Conservation (phyloP, 2,888 invertebrate genomes). For the Lydus trimaculatus region DNA sequence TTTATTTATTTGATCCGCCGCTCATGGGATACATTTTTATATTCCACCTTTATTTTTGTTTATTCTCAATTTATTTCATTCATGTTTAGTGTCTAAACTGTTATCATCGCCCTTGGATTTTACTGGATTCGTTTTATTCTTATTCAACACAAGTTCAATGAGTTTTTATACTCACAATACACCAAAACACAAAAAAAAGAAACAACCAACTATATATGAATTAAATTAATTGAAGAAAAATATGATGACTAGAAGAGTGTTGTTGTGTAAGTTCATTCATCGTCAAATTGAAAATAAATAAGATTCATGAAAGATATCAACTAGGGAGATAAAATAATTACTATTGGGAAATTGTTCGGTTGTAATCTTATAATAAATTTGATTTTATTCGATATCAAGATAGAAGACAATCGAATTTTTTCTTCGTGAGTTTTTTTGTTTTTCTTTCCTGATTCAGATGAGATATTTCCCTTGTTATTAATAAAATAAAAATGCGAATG, state of each 20-base stretch:
- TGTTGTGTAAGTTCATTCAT: neutral
- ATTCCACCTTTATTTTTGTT: slow-evolving; percentile 12
- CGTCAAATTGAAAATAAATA: slow-evolving; percentile 37
- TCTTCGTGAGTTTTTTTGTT: too few relatives aligned
- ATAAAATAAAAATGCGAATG: neutral
- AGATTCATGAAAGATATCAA: slow-evolving; percentile 48
- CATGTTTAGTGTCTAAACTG: slow-evolving; percentile 18
- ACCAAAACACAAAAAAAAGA: neutral
- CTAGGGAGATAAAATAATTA: slow-evolving; percentile 55
- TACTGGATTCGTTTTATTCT: slow-evolving; percentile 17
- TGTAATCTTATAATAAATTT: slow-evolving; percentile 41
- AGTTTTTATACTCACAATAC: neutral
- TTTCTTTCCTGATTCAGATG: neutral
- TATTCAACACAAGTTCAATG: neutral
- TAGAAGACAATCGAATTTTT: slow-evolving; percentile 1
- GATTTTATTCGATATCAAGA: slow-evolving; percentile 31
- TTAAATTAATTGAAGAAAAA: neutral
- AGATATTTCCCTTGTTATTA: neutral
- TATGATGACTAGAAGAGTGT: neutral
- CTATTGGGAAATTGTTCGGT: slow-evolving; percentile 47
- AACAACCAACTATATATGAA: too few relatives aligned
- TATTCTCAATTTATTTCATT: slow-evolving; percentile 6
- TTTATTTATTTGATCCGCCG: slow-evolving; percentile 37
- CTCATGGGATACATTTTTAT: slow-evolving; percentile 27
- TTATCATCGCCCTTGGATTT: slow-evolving; percentile 30